A percentile compares a stretch with the other conserved stretches of the same genome.
Conservation (phyloP, 2,888 invertebrate genomes). For the Pterobdella sp. region DNA sequence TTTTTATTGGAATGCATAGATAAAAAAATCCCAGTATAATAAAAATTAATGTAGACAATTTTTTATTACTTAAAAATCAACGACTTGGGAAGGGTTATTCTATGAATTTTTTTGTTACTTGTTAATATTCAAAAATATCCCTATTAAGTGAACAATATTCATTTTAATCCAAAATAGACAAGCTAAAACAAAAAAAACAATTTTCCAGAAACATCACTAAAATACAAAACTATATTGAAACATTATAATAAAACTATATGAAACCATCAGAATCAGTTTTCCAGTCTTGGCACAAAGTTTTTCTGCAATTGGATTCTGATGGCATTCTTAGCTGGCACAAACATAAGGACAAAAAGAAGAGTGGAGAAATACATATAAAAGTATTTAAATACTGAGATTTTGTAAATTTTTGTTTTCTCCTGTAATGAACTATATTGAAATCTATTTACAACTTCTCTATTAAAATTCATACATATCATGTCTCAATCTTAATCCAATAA, state of each 20-base stretch:
- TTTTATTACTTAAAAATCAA: no score
- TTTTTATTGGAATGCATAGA: no score
- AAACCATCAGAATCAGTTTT: conserved; percentile 24
- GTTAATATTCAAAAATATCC: background rate
- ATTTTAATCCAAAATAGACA: background rate
- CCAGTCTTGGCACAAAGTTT: conserved; percentile 31
- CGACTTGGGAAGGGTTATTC: background rate
- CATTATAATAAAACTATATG: background rate
- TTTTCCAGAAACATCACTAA: background rate
- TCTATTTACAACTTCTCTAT: background rate
- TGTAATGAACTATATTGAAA: background rate
- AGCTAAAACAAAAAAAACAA: background rate
- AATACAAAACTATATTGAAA: background rate
- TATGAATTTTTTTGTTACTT: background rate
- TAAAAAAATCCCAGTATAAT: no score
- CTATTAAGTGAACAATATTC: no score
- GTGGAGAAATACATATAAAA: background rate
- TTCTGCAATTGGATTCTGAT: conserved; percentile 21
- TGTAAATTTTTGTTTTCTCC: background rate
- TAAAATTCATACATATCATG: background rate
- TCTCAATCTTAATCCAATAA: background rate
- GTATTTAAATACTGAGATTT: background rate
- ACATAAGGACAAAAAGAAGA: conserved; percentile 18
- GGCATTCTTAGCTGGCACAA: conserved; percentile 30
- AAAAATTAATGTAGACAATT: no score